phyloP scores from a whole-genome alignment of 1,140 invertebrate species.

The Ladona fulva region DNA sequence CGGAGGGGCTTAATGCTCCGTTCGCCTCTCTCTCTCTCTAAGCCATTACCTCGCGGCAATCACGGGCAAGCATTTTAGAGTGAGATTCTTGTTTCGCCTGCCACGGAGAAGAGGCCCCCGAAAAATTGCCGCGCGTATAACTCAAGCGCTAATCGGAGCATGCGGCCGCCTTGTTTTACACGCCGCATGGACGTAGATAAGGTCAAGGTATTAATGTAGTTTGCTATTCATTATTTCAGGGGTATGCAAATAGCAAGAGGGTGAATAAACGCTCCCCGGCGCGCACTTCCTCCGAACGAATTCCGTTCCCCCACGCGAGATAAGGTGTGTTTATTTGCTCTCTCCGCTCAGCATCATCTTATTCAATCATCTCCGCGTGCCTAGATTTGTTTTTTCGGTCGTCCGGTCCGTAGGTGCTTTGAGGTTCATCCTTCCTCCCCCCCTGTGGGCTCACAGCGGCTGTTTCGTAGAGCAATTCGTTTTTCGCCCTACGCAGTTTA shows the following conservation, averaged over 20 bases:
- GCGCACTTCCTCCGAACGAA: no score
- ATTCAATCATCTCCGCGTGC: no score
- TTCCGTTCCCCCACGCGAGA: no score
- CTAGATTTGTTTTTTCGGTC: no score
- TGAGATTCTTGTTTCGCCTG: neutral
- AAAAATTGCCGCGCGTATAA: neutral
- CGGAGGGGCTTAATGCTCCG: neutral
- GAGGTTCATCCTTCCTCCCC: no score
- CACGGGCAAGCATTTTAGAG: neutral
- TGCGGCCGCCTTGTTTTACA: neutral
- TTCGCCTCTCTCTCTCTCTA: neutral
- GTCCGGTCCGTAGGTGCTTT: no score
- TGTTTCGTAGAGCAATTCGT: no score
- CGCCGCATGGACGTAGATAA: neutral
- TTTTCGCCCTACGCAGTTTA: no score
- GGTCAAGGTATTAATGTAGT: neutral
- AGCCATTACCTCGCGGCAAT: neutral
- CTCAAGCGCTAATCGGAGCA: neutral
- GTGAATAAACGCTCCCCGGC: neutral
- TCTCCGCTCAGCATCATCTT: no score
- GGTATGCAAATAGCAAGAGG: conserved; percentile 2
- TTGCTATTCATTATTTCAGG: conserved; percentile 1
- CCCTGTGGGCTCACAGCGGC: no score
- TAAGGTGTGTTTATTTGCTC: no score
- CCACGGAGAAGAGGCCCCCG: neutral